Conservation (phyloP, 2,113 vertebrate genomes). For the Colaptes auratus region DNA sequence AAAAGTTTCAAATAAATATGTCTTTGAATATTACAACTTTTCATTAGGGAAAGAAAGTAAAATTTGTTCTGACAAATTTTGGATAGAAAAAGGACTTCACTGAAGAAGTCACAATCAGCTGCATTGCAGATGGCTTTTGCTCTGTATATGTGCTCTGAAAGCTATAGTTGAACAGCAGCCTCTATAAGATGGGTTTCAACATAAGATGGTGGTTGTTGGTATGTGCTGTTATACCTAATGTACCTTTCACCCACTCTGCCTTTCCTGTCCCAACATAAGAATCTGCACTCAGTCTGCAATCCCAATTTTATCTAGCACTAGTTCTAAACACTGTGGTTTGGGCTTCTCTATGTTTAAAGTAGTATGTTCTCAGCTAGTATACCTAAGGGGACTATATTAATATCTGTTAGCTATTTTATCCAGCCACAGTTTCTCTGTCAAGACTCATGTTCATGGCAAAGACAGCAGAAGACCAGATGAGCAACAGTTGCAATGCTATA, state of each 20-base stretch:
- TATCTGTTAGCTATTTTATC: conserved; percentile 29
- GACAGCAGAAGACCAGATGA: conserved; percentile 63
- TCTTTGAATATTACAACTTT: not conserved
- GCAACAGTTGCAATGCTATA: conserved; percentile 37
- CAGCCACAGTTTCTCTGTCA: conserved; percentile 33
- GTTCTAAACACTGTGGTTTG: not conserved
- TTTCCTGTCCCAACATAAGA: not conserved
- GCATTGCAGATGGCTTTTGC: not conserved
- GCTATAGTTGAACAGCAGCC: not conserved
- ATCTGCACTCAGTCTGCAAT: not conserved
- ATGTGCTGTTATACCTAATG: not conserved
- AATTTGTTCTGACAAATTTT: not conserved
- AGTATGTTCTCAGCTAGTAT: not conserved
- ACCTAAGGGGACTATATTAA: not conserved
- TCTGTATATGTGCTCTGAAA: not conserved
- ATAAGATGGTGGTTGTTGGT: not conserved
- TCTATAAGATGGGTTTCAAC: not conserved
- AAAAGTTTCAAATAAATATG: not conserved
- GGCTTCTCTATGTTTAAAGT: not conserved
- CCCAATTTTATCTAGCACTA: not conserved
- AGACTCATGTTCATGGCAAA: conserved; percentile 27
- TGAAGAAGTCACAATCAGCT: not conserved
- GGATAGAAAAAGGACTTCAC: not conserved
- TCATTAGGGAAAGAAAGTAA: not conserved
- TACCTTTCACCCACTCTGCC: not conserved